These are phyloP conservation scores for Oscheius sp. DNA, from an alignment of 2,888 invertebrate species.

Conservation along the genomic window DNA sequence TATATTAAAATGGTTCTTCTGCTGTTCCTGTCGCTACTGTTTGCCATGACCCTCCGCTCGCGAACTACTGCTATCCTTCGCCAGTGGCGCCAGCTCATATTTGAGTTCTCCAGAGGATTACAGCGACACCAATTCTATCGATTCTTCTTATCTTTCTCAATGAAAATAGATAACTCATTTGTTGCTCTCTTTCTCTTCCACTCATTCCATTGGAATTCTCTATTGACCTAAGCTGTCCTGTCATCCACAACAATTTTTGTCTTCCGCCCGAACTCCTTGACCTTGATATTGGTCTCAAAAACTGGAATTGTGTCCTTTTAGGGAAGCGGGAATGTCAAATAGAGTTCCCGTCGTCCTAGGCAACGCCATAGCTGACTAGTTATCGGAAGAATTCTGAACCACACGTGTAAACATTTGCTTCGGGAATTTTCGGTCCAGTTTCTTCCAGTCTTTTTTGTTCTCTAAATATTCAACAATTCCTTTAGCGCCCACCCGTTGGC, in stretches of 20 bases:
- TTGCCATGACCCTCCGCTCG: background rate
- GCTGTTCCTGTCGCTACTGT: too few relatives aligned
- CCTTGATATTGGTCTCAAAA: slow-evolving; percentile 7
- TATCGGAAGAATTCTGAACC: background rate
- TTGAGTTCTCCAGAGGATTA: background rate
- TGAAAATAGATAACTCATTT: too few relatives aligned
- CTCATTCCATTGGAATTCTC: too few relatives aligned
- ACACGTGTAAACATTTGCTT: background rate
- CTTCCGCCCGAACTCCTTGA: slow-evolving; percentile 1
- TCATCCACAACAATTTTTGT: background rate
- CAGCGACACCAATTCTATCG: background rate
- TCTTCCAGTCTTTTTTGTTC: background rate
- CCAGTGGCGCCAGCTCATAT: too few relatives aligned
- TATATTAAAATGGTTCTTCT: too few relatives aligned
- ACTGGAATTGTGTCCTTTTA: background rate
- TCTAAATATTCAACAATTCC: too few relatives aligned
- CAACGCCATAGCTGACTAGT: background rate
- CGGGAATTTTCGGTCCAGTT: too few relatives aligned
- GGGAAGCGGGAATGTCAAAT: too few relatives aligned
- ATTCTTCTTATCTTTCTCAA: background rate
- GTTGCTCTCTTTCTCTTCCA: background rate
- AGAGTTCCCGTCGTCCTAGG: slow-evolving; percentile 1
- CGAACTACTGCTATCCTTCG: background rate
- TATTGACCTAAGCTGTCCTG: background rate
- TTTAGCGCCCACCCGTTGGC: slow-evolving; percentile 7